Evolutionary conservation across 2,797 vertebrate genomes (phyloP), one percentile per base, ranked within the genome.

Genomic region (Sebastes minor): DNA sequence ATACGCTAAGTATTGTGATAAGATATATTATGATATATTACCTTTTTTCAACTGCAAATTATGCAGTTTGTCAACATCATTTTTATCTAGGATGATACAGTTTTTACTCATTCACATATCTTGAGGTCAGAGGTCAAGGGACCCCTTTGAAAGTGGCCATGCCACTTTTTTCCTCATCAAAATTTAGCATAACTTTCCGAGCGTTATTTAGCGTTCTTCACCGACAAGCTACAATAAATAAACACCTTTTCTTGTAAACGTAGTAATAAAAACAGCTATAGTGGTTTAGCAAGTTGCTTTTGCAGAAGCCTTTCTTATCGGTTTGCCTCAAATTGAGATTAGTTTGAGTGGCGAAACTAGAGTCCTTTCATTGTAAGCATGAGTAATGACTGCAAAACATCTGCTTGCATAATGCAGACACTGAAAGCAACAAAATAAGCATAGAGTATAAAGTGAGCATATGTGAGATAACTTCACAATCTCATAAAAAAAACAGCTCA

Each of bases 181-280:
- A 46, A 46, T 16, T 46, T 16, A 46, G 38, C 14, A 16, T 46
- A 46, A 46, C 38, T 46, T 3, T 46, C 13, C 0, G 38, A 46
- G 38, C 6, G 0, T 16, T 46, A 46, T 46, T 18, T 46, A 46
- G 38, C 3, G 3, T 46, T 46, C 14, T 46, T 46, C 38, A 46
- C 38, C 38, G 6, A 46, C 14, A 46, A 46, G 0, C 14, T 46
- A 46, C 38, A 46, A 0, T 0, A 46, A 7, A 46, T 46, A 46
- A 1, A 46, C 14, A 46, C 38, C 14, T 42, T 42, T 42, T 16
- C 38, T n/a, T 1, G 49, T n/a, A 52, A 52, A n/a, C 3, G 2
- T n/a, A 1, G 49, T 10, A 10, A 52, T n/a, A 52, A 52, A 18
- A 27, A 16, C 4, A 27, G 8, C 35, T 1, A 4, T 6, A 25